phyloP scores from a whole-genome alignment of 2,888 invertebrate species.

The Coelopa pilipes region DNA sequence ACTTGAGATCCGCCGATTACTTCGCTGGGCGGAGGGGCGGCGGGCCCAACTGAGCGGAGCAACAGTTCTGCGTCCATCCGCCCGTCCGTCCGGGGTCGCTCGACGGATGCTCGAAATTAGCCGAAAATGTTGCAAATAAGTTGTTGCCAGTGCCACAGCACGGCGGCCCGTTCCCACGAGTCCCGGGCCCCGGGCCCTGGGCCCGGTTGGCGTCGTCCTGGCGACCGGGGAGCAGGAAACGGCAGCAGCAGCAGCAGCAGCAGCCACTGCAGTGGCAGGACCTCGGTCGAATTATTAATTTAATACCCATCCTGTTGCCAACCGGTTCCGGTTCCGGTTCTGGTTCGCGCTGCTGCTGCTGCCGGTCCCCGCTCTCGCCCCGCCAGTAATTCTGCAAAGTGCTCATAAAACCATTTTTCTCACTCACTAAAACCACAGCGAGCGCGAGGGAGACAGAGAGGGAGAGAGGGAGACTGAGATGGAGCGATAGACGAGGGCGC shows the following conservation, averaged over 20 bases:
- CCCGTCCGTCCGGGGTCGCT: not conserved
- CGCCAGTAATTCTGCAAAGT: constrained; percentile 17
- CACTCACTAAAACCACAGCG: constrained; percentile 30
- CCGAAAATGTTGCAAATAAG: constrained; percentile 34
- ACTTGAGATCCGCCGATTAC: not conserved
- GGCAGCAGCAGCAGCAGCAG: constrained; percentile 14
- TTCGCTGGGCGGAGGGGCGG: not conserved
- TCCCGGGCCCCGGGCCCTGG: too few species aligned
- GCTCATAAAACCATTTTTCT: constrained; percentile 34
- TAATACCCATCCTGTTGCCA: constrained; percentile 45
- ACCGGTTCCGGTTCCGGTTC: constrained; percentile 40
- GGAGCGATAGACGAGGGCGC: constrained; percentile 14
- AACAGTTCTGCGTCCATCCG: not conserved
- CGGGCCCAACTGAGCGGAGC: not conserved
- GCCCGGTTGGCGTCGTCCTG: not conserved
- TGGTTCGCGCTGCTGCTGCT: not conserved
- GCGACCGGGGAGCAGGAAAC: not conserved
- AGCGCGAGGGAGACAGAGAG: too few species aligned
- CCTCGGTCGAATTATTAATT: constrained; percentile 46
- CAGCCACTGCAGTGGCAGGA: constrained; percentile 26
- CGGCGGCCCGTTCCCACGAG: too few species aligned
- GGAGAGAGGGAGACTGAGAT: not conserved
- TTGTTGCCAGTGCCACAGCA: constrained; percentile 1
- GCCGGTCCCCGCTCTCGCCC: not conserved
- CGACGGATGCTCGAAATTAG: constrained; percentile 36